Evolutionary conservation across 1,140 invertebrate species (phyloP), one percentile per base, ranked within the genome.

Genomic region (Idris sp.): DNA sequence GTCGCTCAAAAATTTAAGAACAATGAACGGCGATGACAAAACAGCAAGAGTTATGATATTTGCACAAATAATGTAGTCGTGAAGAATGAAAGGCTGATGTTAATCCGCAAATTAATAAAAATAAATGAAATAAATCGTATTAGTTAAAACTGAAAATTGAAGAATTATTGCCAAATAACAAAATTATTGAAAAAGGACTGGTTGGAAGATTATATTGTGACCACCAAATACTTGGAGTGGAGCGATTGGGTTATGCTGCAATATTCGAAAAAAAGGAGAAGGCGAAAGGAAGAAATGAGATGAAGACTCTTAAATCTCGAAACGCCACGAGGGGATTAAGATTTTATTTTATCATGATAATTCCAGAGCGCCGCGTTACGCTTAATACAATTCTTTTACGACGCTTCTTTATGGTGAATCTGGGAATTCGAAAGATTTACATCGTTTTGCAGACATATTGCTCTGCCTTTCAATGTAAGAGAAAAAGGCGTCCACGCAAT

Each of bases 321-420:
- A 48, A 58, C 62, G 76, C 73, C 74, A 69, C 73, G 62, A 56
- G 74, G 58, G 79, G 77, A 84, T 84, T 81, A 84, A 82, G 78
- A 83, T 83, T 82, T 84, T 83, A 83, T 82, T 83, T 83, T 80
- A 84, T 83, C 82, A 80, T 76, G 74, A 81, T 58, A 74, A 74
- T 72, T 74, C 46, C 41, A 59, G 44, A 62, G 65, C 65, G 58
- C 62, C 54, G 71, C 81, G 74, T 83, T 78, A 78, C 78, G 67
- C 77, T 81, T 81, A 81, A 81, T 80, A 81, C 81, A 81, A 83
- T 83, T 79, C 80, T 78, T 83, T 83, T 81, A 83, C 78, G 83
- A 78, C 62, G 67, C 46, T 53, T 69, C 67, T 78, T 81, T 79
- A 80, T 71, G 76, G 72, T 69, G 71, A 77, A 79, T 82, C 79